Evolutionary conservation across 2,888 invertebrate species (phyloP).

Genomic region (Carterocephalus palaemon): DNA sequence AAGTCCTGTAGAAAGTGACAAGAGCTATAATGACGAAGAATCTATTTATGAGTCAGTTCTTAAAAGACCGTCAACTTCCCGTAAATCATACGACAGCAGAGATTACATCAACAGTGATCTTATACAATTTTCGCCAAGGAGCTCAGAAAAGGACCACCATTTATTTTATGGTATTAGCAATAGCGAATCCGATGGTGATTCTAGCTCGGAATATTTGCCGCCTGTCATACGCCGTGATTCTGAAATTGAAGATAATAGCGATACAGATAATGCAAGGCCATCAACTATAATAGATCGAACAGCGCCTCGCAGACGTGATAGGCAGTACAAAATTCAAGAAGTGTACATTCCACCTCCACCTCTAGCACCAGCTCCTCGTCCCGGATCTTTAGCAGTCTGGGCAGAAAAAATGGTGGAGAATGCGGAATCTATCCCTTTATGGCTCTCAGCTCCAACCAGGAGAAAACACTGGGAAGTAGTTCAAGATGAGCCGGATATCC

Average conservation of each 20-base stretch:
- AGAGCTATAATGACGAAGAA: slow-evolving; percentile 35
- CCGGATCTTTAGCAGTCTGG: slow-evolving; percentile 64
- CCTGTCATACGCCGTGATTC: slow-evolving; percentile 35
- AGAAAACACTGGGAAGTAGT: slow-evolving; percentile 56
- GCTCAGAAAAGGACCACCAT: slow-evolving; percentile 39
- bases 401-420: slow-evolving; percentile 76
- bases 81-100: slow-evolving; percentile 35
- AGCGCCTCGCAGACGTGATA: slow-evolving; percentile 53
- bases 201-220: slow-evolving; percentile 56
- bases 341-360: slow-evolving; percentile 75
- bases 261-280: slow-evolving; percentile 61
- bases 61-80: slow-evolving; percentile 41
- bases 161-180: slow-evolving; percentile 47
- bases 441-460: slow-evolving; percentile 73
- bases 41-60: slow-evolving; percentile 51
- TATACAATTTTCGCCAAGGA: slow-evolving; percentile 62
- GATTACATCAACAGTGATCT: slow-evolving; percentile 51
- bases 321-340: slow-evolving; percentile 55
- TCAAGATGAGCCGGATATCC: slow-evolving; percentile 63
- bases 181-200: slow-evolving; percentile 46
- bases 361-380: slow-evolving; percentile 61
- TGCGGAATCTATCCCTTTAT: slow-evolving; percentile 73
- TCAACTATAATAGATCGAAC: slow-evolving; percentile 61
- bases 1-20: slow-evolving; percentile 43
- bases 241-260: slow-evolving; percentile 49